A percentile compares a stretch with the other conserved stretches of the same genome.
Evolutionary conservation across 2,113 vertebrate species (phyloP).

Genomic region (Gasterosteus aculeatus): DNA sequence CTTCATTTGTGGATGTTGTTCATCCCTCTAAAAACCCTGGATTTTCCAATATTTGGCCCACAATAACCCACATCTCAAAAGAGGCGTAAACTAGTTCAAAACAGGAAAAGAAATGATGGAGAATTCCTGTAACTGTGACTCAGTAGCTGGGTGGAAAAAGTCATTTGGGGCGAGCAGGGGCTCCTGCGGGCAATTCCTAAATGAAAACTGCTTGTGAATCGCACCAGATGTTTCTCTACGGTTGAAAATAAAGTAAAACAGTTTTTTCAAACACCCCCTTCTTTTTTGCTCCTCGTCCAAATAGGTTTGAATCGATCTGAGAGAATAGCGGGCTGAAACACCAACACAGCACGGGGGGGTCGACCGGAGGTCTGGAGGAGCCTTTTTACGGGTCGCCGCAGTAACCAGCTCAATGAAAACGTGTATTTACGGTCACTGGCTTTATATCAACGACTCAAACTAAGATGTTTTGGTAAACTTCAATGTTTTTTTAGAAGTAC

Average conservation of each 20-base stretch:
- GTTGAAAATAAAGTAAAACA: conserved; percentile 2
- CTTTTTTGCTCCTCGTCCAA: not conserved
- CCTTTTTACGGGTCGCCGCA: conserved; percentile 1
- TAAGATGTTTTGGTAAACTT: not conserved
- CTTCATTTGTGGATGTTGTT: not conserved
- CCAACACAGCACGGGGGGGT: not conserved
- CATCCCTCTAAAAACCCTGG: conserved; percentile 14
- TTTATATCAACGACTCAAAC: conserved; percentile 2
- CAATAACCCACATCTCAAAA: conserved; percentile 10
- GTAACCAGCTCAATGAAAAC: conserved; percentile 18
- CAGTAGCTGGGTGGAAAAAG: not conserved
- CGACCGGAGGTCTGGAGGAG: conserved; percentile 19
- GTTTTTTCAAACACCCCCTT: not conserved
- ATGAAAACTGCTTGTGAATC: not conserved
- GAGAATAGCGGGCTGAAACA: conserved; percentile 7
- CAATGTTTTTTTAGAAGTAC: not conserved
- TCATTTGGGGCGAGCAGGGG: not conserved
- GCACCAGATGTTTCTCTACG: conserved; percentile 19
- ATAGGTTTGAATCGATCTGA: conserved; percentile 24
- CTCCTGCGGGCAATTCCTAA: not conserved
- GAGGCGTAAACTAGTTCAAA: conserved; percentile 15
- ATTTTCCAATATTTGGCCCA: not conserved
- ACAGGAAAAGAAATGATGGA: conserved; percentile 6
- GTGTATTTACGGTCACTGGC: conserved; percentile 3
- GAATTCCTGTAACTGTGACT: not conserved